Conservation (phyloP, 2,888 invertebrate genomes). For the Oxytorus armatus region DNA sequence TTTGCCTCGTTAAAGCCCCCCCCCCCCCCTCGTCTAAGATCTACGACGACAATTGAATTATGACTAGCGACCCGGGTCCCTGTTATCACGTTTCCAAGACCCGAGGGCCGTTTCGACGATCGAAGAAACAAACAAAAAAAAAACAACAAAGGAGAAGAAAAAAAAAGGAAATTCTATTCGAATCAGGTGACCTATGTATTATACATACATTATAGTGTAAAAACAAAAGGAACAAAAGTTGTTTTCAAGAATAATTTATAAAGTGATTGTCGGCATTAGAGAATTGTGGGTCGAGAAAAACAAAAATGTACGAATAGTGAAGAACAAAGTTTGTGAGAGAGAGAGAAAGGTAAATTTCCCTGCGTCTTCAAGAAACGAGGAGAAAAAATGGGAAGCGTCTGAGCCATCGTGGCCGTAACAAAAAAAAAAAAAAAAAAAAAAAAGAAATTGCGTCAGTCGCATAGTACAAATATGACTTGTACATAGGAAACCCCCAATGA, state of each 20-base stretch:
- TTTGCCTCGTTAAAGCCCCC: slow-evolving; percentile 82
- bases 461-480: slow-evolving; percentile 84
- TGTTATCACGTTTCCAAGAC: slow-evolving; percentile 81
- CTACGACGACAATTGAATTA: slow-evolving; percentile 65
- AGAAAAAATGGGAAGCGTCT: slow-evolving; percentile 64
- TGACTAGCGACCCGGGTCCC: slow-evolving; percentile 74
- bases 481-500: slow-evolving; percentile 78
- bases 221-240: slow-evolving; percentile 74
- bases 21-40: slow-evolving; percentile 79
- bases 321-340: slow-evolving; percentile 61
- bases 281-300: slow-evolving; percentile 72
- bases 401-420: slow-evolving; percentile 73
- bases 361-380: slow-evolving; percentile 67
- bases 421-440: slow-evolving; percentile 18
- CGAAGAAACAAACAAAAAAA: slow-evolving; percentile 32
- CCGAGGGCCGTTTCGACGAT: slow-evolving; percentile 70
- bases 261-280: slow-evolving; percentile 79
- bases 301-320: slow-evolving; percentile 26
- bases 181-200: slow-evolving; percentile 76
- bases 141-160: no score
- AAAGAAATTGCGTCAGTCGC: slow-evolving; percentile 80
- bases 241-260: slow-evolving; percentile 82
- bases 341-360: slow-evolving; percentile 63
- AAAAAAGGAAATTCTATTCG: slow-evolving; percentile 76
- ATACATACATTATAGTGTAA: slow-evolving; percentile 79